Base-by-base conservation (phyloP, 2,888 invertebrate species). In the Sesamia inferens region DNA sequence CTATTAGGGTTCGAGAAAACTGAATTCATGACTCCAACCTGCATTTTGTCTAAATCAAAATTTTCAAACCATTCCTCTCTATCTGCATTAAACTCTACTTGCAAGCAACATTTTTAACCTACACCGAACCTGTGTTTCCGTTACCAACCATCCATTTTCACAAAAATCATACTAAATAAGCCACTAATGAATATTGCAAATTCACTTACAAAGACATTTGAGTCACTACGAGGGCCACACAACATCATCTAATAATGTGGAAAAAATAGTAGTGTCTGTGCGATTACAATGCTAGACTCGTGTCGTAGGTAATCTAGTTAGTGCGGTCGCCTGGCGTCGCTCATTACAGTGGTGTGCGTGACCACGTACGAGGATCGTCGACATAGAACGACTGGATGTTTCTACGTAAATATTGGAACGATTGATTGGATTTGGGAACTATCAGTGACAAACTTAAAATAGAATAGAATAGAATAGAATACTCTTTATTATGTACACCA, bases 221-320 rank as follows among this genome's bases (percentile, higher is more conserved):
- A 74, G 81, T 73, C 68, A 79, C 87, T 89, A 88, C 83, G 85
- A 84, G 84, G 78, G 74, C 81, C 85, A 87, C 48, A 83, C 70
- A 54, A 83, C 90, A 90, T 89, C 87, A 90, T 91, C 89, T 90
- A 93, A 94, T 94, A 94, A 93, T 90, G 92, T 91, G 89, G 89
- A 91, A 92, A 92, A 93, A 93, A 93, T 92, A 92, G 93, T 92
- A 92, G 93, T 92, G 92, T 92, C 90, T 89, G 87, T 88, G 80
- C 76, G 84, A 93, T 95, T 94, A 93, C 92, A 91, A 96, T 95
- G 94, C 95, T 87, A 92, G 93, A 89, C 95, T 91, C 94, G 95
- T 93, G 85, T 87, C 87, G 31, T 31, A 90, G 89, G 93, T 95
- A 96, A 96, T 95, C 92, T 90, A 94, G 95, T 96, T 96, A 95